phyloP scores from a whole-genome alignment of 2,113 vertebrate genomes.

The Mixornis gularis region DNA sequence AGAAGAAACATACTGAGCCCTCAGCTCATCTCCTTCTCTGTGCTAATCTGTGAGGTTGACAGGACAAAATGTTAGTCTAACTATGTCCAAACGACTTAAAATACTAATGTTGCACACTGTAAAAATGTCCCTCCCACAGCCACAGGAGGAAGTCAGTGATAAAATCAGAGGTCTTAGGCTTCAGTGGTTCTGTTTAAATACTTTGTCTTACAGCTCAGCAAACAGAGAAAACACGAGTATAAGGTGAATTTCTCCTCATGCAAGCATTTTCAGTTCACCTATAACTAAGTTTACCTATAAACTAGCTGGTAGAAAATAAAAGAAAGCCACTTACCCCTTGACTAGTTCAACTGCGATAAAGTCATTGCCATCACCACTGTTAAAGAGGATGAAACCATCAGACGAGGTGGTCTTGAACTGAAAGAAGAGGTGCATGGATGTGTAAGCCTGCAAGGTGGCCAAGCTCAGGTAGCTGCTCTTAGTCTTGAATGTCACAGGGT shows the following conservation, averaged over 20 bases:
- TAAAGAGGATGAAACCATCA: conserved; percentile 95
- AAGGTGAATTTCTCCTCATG: neutral
- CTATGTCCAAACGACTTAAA: neutral
- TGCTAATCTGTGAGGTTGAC: neutral
- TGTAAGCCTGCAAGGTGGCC: conserved; percentile 93
- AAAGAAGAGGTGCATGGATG: conserved; percentile 98
- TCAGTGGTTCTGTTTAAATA: neutral
- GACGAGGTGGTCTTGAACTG: conserved; percentile 96
- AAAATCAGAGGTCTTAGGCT: neutral
- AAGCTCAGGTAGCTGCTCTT: conserved; percentile 95
- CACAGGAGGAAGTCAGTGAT: neutral
- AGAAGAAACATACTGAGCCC: neutral
- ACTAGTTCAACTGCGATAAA: conserved; percentile 96
- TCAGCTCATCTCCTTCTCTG: neutral
- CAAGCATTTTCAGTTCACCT: neutral
- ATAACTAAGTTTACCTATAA: neutral
- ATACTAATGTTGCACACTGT: neutral
- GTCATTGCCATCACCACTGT: conserved; percentile 85
- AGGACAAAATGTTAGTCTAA: neutral
- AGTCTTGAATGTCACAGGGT: conserved; percentile 93
- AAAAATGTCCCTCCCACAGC: neutral
- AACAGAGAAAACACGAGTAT: neutral
- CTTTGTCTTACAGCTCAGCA: neutral
- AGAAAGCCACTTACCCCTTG: conserved; percentile 83
- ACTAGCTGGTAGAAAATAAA: neutral